A percentile compares a stretch with the other conserved stretches of the same genome.
These are phyloP conservation scores for Polia nebulosa DNA, from an alignment of 2,888 invertebrate genomes.

Conservation along the genomic window DNA sequence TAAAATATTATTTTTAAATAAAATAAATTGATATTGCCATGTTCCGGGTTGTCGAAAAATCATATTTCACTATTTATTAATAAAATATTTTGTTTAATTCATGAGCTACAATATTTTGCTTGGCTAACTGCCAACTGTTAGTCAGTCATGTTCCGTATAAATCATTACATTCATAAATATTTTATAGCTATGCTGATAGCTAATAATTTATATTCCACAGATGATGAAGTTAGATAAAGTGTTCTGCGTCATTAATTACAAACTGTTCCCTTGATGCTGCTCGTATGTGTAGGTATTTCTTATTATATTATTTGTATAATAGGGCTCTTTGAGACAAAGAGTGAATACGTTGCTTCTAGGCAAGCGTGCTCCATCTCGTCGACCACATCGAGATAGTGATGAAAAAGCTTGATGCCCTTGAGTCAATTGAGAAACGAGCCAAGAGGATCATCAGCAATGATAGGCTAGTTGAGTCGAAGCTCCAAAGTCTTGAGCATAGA, in stretches of 20 bases:
- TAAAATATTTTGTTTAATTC: constrained; percentile 40
- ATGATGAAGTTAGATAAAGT: constrained; percentile 7
- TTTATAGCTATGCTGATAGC: constrained; percentile 3
- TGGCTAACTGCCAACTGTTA: constrained; percentile 36
- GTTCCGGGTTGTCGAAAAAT: neutral
- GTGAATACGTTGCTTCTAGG: too few relatives aligned
- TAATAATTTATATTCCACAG: constrained; percentile 5
- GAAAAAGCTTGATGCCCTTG: too few relatives aligned
- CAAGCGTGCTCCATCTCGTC: too few relatives aligned
- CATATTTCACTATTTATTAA: constrained; percentile 24
- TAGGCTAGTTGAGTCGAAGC: too few relatives aligned
- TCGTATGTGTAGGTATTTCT: neutral
- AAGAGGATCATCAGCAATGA: too few relatives aligned
- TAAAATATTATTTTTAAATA: neutral
- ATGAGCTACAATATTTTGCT: constrained; percentile 17
- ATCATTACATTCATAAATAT: constrained; percentile 37
- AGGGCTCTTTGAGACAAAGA: too few relatives aligned
- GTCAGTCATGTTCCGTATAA: constrained; percentile 32
- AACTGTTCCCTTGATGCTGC: neutral
- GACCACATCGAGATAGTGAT: too few relatives aligned
- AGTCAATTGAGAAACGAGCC: too few relatives aligned
- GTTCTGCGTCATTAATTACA: neutral
- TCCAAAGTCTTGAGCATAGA: too few relatives aligned
- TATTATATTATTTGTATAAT: too few relatives aligned
- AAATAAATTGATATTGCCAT: constrained; percentile 8